Base-by-base conservation (phyloP, 2,888 invertebrate genomes). In the Sarcophaga carnaria region DNA sequence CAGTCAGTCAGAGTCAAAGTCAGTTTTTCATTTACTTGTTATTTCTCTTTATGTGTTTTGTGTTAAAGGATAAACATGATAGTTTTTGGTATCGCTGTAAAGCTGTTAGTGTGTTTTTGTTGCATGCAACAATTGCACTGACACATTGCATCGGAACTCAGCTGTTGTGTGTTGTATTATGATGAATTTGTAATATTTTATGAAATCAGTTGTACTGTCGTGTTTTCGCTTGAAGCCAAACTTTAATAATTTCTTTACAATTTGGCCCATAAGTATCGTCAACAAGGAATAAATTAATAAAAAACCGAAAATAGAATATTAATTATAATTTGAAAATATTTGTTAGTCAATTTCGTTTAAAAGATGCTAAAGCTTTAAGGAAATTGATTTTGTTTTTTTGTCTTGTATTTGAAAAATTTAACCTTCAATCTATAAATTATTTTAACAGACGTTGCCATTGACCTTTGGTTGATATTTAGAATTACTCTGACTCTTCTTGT, bases 101-200 rank as follows among this genome's bases (percentile, higher is more conserved):
- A 54, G 45, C 60, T 81, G 45, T 67, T 79, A n/a, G 76, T 69
- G 76, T 77, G 72, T 59, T 72, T 77, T 72, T 72, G 64, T 72
- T 72, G 25, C 20, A 17, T 62, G 22, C 64, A 87, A 79, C 81
- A 79, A 47, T 67, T 64, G 4, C 54, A 64, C 81, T 84, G 87
- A 84, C 84, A 84, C 76, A 79, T 87, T 84, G 87, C 87, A 82
- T 76, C 79, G 81, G 79, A 82, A 79, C 87, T 87, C 87, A 87
- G 87, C 87, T 87, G 87, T 72, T 84, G 45, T 84, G 37, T 64
- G 84, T 76, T 84, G 81, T 71, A 45, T 84, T 84, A 82, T 82
- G 87, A 87, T 87, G 84, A 84, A 87, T 84, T 87, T 87, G 81
- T 82, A 87, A 87, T 80, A 75, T 71, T 72, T 79, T 84, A 71